Evolutionary conservation across 2,113 vertebrate species (phyloP).

Genomic region (Plecotus auritus): DNA sequence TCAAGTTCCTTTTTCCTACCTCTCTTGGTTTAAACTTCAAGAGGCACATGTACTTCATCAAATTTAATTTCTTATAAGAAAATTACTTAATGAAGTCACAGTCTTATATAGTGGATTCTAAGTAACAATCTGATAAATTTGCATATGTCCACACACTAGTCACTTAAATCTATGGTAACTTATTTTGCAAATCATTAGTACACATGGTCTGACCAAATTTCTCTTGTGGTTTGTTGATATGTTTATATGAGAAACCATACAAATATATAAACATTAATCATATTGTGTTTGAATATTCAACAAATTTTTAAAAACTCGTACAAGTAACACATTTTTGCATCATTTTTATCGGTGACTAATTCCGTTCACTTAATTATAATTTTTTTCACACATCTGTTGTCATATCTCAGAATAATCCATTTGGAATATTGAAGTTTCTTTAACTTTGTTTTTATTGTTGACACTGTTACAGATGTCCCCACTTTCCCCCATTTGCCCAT

Average conservation of each 20-base stretch:
- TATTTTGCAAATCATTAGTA: not conserved
- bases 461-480: not conserved
- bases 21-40: not conserved
- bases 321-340: not conserved
- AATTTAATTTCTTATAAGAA: not conserved
- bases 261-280: slow-evolving; percentile 5
- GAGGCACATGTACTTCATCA: not conserved
- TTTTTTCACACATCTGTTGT: not conserved
- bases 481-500: not conserved
- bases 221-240: not conserved
- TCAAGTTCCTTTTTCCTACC: not conserved
- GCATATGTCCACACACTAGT: not conserved
- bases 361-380: not conserved
- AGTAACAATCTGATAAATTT: not conserved
- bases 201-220: not conserved
- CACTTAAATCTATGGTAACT: not conserved
- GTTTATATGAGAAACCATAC: not conserved
- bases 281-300: not conserved
- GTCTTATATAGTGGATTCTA: not conserved
- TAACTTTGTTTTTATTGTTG: not conserved
- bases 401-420: not conserved
- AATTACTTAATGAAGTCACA: not conserved
- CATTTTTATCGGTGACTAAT: not conserved
- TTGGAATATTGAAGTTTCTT: not conserved
- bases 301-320: not conserved